A percentile compares a stretch with the other conserved stretches of the same genome.
phyloP scores from a whole-genome alignment of 2,113 vertebrate species.

The cat (Felis catus) region DNA sequence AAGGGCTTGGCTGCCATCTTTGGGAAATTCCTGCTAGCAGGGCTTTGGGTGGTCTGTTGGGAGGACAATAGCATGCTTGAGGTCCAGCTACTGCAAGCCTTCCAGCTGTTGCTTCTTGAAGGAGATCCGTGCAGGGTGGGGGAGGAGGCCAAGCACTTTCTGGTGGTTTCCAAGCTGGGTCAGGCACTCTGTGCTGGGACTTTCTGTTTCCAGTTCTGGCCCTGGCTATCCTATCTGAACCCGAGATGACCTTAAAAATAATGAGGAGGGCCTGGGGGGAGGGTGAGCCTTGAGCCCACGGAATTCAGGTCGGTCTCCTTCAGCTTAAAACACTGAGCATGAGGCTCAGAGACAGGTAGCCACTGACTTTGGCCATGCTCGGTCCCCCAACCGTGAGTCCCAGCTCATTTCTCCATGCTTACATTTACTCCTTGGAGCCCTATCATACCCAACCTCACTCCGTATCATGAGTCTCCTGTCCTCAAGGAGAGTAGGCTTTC shows the following conservation, averaged over 20 bases:
- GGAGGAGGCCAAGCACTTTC: not conserved
- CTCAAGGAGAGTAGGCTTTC: not conserved
- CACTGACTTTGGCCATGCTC: not conserved
- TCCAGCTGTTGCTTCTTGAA: constrained; percentile 29
- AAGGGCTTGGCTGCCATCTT: constrained; percentile 28
- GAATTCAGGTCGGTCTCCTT: not conserved
- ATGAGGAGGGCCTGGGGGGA: not conserved
- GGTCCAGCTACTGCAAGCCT: not conserved
- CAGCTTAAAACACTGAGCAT: not conserved
- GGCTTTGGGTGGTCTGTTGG: not conserved
- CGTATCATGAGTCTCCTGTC: not conserved
- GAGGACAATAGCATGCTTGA: not conserved
- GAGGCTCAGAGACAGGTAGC: not conserved
- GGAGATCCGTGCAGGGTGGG: not conserved
- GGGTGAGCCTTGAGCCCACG: not conserved
- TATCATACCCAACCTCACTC: too few species aligned
- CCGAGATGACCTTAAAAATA: constrained; percentile 45
- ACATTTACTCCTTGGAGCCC: not conserved
- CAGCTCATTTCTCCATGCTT: not conserved
- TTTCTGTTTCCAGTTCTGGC: constrained; percentile 67
- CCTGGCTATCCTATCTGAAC: constrained; percentile 9
- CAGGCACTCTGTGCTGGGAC: constrained; percentile 44
- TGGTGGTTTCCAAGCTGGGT: constrained; percentile 73
- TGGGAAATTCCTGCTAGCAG: constrained; percentile 64
- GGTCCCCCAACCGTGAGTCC: too few species aligned